Evolutionary conservation across 1,140 invertebrate species (phyloP), one percentile per base, ranked within the genome.

Genomic region (Eueides isabella): DNA sequence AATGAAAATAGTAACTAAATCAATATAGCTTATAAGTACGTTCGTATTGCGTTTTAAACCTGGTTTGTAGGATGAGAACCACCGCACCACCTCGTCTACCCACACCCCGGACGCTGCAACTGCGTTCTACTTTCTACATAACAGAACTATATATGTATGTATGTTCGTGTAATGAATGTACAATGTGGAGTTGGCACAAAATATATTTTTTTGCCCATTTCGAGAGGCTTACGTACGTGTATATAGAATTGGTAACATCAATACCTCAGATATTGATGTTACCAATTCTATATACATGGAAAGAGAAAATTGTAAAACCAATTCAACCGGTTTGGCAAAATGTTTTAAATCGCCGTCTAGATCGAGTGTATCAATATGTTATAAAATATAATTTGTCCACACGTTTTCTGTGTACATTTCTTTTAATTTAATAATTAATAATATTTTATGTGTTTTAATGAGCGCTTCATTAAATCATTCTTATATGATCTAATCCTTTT

Each of bases 71-170:
- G 2, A 55, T 61, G 48, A 69, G 44, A 61, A 33, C 67, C 11
- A 48, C 48, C 66, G 16, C 65, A 38, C 33, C 28, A 29, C 41
- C 9, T 61, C 16, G 26, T 19, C 38, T n/a, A 44, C 67, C 33
- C 67, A 61, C 48, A 61, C 67, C 67, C 33, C 67, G 14, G 38
- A 29, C 14, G 55, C 48, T 61, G 48, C 28, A 61, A 69, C 67
- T 69, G 67, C 67, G 67, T 69, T 61, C 67, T 69, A 69, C 44
- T 69, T 69, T 61, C 55, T 55, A 61, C 31, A 23, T 31, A 11
- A 12, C 19, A 55, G 48, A 7, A 14, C 48, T 55, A 26, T 55
- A 9, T 55, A 26, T 26, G 16, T 55, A 38, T 31, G 31, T 31
- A 44, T 16, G n/a, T 44, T n/a, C 48, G 12, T 55, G n/a, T 48